Base-by-base conservation (phyloP, 2,888 invertebrate genomes). In the Philhelius pedissequus region DNA sequence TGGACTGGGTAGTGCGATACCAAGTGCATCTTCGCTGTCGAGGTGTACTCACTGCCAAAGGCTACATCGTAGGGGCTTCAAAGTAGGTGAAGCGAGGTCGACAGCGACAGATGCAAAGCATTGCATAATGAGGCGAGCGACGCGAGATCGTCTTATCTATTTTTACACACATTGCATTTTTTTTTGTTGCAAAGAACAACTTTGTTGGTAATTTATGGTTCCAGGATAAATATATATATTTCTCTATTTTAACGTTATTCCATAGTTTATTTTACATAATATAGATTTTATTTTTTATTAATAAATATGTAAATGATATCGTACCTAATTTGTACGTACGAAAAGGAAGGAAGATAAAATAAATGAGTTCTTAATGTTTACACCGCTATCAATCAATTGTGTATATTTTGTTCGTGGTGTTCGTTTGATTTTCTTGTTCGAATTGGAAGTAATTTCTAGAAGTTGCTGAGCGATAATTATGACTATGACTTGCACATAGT, bases 21-120 rank as follows among this genome's bases (percentile, higher is more conserved):
- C 96, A 97, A 87, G 96, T 97, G 0, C 96, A 98, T 89, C 94
- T 98, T 38, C 97, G 97, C 89, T 97, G 97, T 89, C 93, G 98
- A 54, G 98, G 98, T 1, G 97, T 99, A 7, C 93, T 99, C 52
- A 95, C 96, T 1, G 95, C 96, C 13, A 98, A 98, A 90, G 98
- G 98, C 0, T 98, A 98, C 91, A 94, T 97, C 86, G 91, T 95
- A 27, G 90, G 91, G 4, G 91, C 91, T 48, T 88, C 90, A 9
- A 88, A 88, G 64, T 75, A 52, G 6, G 4, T 25, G 27, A 69
- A 78, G n/a, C 71, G 9, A 25, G 7, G 20, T 35, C 32, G 32
- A 50, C 20, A 11, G n/a, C n/a, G 30, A 25, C 22, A 56, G 8
- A 15, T 48, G n/a, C 13, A 32, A 35, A n/a, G 15, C 50, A 71